phyloP scores from a whole-genome alignment of 2,888 invertebrate species.

The Caenorhabditis imperialis region DNA sequence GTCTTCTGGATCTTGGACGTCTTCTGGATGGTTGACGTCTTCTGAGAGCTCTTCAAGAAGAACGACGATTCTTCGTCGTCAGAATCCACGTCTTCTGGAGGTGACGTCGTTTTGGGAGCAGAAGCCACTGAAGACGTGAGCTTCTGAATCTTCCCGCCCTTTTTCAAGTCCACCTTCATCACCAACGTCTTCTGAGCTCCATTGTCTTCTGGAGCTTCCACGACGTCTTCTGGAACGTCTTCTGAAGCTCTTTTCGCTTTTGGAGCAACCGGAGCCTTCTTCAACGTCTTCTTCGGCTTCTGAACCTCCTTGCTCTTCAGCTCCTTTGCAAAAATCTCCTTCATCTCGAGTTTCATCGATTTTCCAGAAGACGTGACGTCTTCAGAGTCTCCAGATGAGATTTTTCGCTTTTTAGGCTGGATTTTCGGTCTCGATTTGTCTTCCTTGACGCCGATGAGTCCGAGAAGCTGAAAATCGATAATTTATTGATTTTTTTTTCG shows the following conservation, averaged over 20 bases:
- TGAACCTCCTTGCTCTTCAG: constrained; percentile 19
- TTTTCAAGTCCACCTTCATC: constrained; percentile 41
- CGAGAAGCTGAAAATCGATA: constrained; percentile 36
- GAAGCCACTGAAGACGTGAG: not conserved
- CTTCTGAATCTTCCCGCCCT: constrained; percentile 49
- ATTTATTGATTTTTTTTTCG: too few relatives aligned
- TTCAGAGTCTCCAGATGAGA: constrained; percentile 28
- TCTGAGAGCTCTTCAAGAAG: constrained; percentile 37
- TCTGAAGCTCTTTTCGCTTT: not conserved
- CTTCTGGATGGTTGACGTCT: not conserved
- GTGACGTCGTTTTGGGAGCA: not conserved
- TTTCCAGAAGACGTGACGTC: constrained; percentile 12
- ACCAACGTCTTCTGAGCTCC: constrained; percentile 25
- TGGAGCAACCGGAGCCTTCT: not conserved
- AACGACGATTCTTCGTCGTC: constrained; percentile 37
- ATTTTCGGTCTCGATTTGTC: constrained; percentile 36
- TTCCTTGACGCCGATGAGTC: constrained; percentile 42
- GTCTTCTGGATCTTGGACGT: not conserved
- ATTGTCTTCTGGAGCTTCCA: constrained; percentile 1
- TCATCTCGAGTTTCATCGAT: constrained; percentile 21
- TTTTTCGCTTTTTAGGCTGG: constrained; percentile 41
- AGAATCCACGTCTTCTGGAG: constrained; percentile 11
- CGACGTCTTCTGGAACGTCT: not conserved
- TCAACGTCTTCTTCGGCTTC: not conserved
- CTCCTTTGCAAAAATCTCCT: constrained; percentile 15